These are phyloP conservation scores for Actinia tenebrosa DNA, from an alignment of 64 coral and sea anemone species.

Conservation along the genomic window DNA sequence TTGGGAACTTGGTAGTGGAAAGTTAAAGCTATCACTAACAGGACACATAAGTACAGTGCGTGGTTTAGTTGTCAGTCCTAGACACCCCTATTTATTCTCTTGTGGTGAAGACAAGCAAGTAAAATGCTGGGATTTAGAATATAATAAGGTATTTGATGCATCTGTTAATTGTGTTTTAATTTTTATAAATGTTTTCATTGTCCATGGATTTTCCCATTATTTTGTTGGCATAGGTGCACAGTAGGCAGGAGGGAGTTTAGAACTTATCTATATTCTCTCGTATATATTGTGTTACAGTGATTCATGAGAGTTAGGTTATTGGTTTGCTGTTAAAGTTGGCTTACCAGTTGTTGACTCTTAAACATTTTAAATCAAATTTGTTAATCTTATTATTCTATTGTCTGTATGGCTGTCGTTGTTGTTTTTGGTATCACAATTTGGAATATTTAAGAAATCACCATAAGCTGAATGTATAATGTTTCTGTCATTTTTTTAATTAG, in stretches of 20 bases:
- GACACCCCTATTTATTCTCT: constrained; percentile 96
- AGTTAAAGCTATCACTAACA: constrained; percentile 87
- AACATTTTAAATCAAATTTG: neutral
- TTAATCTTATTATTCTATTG: neutral
- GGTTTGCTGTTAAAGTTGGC: neutral
- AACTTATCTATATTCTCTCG: neutral
- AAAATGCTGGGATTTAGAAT: constrained; percentile 98
- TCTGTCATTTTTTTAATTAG: constrained; percentile 17
- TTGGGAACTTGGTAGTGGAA: constrained; percentile 97
- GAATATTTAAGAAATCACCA: too few species aligned
- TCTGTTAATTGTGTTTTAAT: neutral
- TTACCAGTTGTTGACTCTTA: neutral
- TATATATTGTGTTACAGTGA: constrained; percentile 11
- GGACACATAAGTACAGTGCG: constrained; percentile 98
- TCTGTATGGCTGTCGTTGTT: too few species aligned
- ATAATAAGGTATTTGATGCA: constrained; percentile 78
- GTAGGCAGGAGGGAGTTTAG: constrained; percentile 9
- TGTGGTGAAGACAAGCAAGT: constrained; percentile 98
- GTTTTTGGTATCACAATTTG: too few species aligned
- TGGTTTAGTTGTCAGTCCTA: constrained; percentile 86
- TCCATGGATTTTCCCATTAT: neutral
- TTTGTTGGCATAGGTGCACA: neutral
- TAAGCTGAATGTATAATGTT: neutral
- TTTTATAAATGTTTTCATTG: neutral
- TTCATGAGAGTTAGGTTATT: constrained; percentile 1